These are phyloP conservation scores for Thryonomys swinderianus DNA, from an alignment of 2,113 vertebrate species.

Conservation along the genomic window DNA sequence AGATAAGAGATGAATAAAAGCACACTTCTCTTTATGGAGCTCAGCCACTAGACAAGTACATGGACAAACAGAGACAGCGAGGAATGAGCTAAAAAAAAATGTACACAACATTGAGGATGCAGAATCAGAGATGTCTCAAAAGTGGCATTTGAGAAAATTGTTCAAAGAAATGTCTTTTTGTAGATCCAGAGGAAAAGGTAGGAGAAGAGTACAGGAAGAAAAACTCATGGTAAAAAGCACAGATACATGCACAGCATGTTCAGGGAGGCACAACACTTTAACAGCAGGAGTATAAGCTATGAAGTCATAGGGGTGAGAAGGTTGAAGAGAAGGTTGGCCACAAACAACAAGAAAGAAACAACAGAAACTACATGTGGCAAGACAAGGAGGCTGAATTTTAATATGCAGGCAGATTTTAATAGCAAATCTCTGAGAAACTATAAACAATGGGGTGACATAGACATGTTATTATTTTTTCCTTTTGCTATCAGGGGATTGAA, in stretches of 20 bases:
- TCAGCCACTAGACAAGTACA: neutral
- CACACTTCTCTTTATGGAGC: neutral
- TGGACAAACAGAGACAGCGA: neutral
- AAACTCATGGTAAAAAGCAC: neutral
- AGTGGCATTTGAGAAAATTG: neutral
- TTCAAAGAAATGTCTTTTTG: neutral
- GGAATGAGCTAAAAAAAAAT: neutral
- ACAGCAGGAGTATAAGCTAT: neutral
- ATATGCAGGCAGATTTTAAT: neutral
- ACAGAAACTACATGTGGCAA: neutral
- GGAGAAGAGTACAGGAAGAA: neutral
- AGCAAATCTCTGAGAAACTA: slow-evolving; percentile 1
- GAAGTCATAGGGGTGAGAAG: neutral
- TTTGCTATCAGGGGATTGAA: neutral
- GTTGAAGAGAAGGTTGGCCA: neutral
- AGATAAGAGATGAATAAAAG: neutral
- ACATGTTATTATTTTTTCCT: neutral
- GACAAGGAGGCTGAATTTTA: neutral
- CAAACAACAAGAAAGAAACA: neutral
- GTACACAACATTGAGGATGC: neutral
- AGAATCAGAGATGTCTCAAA: neutral
- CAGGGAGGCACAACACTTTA: neutral
- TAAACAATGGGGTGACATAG: neutral
- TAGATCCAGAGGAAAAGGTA: neutral
- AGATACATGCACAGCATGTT: neutral